phyloP scores from a whole-genome alignment of 1,140 invertebrate species.

The Aphis craccivora region DNA sequence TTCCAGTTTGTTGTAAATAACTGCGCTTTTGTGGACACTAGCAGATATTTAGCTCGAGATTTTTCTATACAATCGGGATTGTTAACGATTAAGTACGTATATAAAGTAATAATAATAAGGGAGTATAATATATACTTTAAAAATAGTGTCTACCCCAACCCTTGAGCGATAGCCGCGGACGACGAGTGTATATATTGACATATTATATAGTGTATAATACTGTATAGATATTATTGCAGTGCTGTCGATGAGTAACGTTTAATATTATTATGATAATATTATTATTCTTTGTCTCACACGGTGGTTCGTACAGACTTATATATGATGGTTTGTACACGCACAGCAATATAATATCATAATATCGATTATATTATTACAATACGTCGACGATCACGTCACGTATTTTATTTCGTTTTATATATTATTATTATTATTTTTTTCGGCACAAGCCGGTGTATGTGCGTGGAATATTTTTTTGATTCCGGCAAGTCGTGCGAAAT shows the following conservation, averaged over 20 bases:
- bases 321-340: neutral
- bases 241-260: neutral
- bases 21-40: neutral
- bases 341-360: neutral
- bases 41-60: neutral
- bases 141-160: neutral
- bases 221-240: neutral
- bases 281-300: conserved; percentile 18
- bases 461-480: conserved; percentile 30
- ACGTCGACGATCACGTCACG: conserved; percentile 3
- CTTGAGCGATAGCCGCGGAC: neutral
- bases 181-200: conserved; percentile 22
- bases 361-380: conserved; percentile 23
- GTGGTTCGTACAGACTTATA: neutral
- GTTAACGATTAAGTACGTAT: too few species aligned
- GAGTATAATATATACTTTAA: too few species aligned
- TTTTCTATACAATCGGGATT: too few species aligned
- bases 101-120: too few species aligned
- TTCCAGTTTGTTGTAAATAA: neutral
- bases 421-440: neutral
- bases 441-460: conserved; percentile 32
- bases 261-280: neutral
- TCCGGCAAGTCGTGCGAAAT: conserved; percentile 37
- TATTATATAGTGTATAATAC: too few species aligned
- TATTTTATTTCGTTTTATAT: conserved; percentile 33